Conservation (phyloP, 2,888 invertebrate species). For the Dryomyza anilis region DNA sequence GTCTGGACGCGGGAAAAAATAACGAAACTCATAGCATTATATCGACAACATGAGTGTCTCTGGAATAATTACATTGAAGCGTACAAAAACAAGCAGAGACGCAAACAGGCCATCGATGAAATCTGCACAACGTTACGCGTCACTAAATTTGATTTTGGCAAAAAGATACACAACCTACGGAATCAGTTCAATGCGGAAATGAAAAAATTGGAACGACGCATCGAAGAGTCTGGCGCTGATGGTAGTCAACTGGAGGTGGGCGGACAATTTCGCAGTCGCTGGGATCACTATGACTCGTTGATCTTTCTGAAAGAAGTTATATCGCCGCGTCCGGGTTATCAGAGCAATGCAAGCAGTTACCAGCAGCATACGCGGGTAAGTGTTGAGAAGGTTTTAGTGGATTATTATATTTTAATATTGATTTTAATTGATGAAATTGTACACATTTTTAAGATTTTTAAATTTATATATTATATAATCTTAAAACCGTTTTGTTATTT, state of each 20-base stretch:
- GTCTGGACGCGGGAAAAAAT: constrained; percentile 57
- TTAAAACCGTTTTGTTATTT: too few species aligned
- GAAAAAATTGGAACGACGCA: constrained; percentile 54
- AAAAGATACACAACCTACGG: constrained; percentile 58
- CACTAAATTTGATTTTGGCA: constrained; percentile 54
- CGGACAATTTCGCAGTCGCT: constrained; percentile 45
- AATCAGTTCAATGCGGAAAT: constrained; percentile 60
- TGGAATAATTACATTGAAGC: constrained; percentile 56
- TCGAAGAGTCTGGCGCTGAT: constrained; percentile 42
- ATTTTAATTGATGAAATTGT: too few species aligned
- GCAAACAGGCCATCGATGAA: constrained; percentile 49
- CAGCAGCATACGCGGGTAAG: constrained; percentile 30
- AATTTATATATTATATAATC: too few species aligned
- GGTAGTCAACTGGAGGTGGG: constrained; percentile 2
- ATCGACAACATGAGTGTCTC: constrained; percentile 54
- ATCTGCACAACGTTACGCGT: constrained; percentile 50
- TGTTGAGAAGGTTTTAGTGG: too few species aligned
- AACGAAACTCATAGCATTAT: constrained; percentile 51
- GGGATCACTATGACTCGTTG: constrained; percentile 58
- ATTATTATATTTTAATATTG: too few species aligned
- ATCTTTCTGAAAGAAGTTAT: constrained; percentile 54
- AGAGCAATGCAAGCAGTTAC: constrained; percentile 30
- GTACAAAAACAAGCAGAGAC: constrained; percentile 55
- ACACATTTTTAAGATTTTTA: too few species aligned
- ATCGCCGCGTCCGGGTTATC: constrained; percentile 53